Base-by-base conservation (phyloP, 2,888 invertebrate genomes). In the Timema podura region DNA sequence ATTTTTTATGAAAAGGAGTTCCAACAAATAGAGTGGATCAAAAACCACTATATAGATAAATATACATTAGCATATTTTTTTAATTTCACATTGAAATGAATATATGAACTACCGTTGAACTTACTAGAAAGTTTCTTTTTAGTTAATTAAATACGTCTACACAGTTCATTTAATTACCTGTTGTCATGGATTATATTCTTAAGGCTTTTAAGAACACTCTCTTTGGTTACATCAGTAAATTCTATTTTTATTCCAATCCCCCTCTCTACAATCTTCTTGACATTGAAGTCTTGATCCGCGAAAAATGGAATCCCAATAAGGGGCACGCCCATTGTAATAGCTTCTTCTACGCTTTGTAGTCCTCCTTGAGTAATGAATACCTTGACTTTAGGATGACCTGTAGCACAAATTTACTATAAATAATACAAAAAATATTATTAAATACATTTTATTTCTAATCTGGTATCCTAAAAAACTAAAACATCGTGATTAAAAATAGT, bases 311-410 rank as follows among this genome's bases (percentile, higher is more conserved):
- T 69, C 2, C 66, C 68, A 5, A 71, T 67, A 9, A 71, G 16
- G 11, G 71, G 71, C 3, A 71, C 71, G 8, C 68, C 68, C 5
- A 30, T 61, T 13, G 59, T 51, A 7, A 69, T 67, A 2, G 71
- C 71, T 30, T 71, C 71, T 46, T 71, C 69, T 11, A 67, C 64
- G 64, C 71, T 71, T 48, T 71, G 71, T 0, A 71, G 61, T 13
- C 73, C 71, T 0, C 71, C 68, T 66, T 71, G 71, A 46, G 65
- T 68, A 57, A 71, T 71, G 49, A 69, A 71, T 47, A 65, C 67
- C 47, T 66, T 68, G 9, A 71, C 64, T 15, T 69, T 71, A 0
- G 71, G 71, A 44, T 71, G 69, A 1, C 61, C 71, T 69, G 69
- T n/a, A 54, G 49, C 49, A 54, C 54, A 11, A n/a, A 2, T 30